Evolutionary conservation across 2,888 invertebrate genomes (phyloP), one percentile per base, ranked within the genome.

Genomic region (Drosophila aldrichi): DNA sequence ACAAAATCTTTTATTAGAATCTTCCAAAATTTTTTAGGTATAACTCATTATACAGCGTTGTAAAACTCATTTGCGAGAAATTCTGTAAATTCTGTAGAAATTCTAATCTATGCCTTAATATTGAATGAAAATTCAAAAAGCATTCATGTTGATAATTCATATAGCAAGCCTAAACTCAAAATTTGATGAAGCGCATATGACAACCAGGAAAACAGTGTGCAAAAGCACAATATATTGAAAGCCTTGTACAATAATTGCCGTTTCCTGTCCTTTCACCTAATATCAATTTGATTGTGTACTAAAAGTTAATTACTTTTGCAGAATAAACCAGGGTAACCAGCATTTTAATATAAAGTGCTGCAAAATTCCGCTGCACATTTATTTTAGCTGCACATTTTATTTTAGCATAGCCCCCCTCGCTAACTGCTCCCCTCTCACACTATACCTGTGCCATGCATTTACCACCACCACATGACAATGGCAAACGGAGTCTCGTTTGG

Each of bases 291-390:
- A 43, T 56, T 43, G 16, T 29, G 32, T 10, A 16, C 43, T 56
- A 32, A 32, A 43, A 43, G 29, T 56, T 43, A 32, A 56, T 32
- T 32, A 18, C 29, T 29, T 9, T 20, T 8, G 29, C 55, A 18
- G 29, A 43, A n/a, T 16, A 43, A 56, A 9, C 20, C 22, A 43
- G 10, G 20, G 25, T n/a, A 14, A n/a, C 2, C n/a, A 29, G n/a
- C 32, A 44, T 56, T 43, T 40, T 22, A 54, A 54, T 40, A 54
- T 34, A 38, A n/a, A 54, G 16, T 56, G 20, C 14, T n/a, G 43
- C 7, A 7, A 44, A 57, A n/a, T 14, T 25, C 34, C 14, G n/a
- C 5, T 14, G 14, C 18, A 38, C 25, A 22, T 22, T 22, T 22
- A 36, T 25, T 9, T 2, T n/a, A 46, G 22, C 25, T 22, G 43